Evolutionary conservation across 2,888 invertebrate genomes (phyloP).

Genomic region (Noctua fimbriata): DNA sequence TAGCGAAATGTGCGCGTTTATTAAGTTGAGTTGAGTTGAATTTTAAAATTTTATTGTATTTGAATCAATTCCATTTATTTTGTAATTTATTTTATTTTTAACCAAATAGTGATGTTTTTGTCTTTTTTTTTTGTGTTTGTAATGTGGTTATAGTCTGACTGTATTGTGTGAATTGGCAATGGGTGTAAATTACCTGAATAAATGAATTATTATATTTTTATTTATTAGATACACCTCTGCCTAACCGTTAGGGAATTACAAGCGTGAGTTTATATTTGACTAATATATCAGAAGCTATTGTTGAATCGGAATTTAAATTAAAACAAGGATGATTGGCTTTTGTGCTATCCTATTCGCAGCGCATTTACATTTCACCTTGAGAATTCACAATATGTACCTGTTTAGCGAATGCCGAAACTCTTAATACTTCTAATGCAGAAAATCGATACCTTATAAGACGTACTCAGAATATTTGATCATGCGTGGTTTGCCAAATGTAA

Average conservation of each 20-base stretch:
- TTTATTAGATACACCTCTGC: neutral
- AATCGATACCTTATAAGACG: slow-evolving; percentile 36
- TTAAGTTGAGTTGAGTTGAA: no score
- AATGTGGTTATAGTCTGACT: no score
- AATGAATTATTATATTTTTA: no score
- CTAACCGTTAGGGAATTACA: neutral
- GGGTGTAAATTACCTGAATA: no score
- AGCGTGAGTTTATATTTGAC: neutral
- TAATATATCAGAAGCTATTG: neutral
- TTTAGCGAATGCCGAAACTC: slow-evolving; percentile 6
- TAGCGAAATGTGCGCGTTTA: neutral
- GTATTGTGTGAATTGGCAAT: no score
- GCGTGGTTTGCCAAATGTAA: slow-evolving; percentile 37
- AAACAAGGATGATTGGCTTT: slow-evolving; percentile 23
- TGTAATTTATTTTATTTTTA: no score
- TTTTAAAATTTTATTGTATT: no score
- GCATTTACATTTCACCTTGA: slow-evolving; percentile 42
- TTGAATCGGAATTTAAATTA: slow-evolving; percentile 19
- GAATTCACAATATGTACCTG: slow-evolving; percentile 9
- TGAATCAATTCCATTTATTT: no score
- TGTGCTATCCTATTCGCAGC: slow-evolving; percentile 10
- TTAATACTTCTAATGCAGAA: slow-evolving; percentile 25
- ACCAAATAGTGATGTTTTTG: no score
- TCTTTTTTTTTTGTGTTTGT: no score
- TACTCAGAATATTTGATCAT: slow-evolving; percentile 30